A percentile compares a stretch with the other conserved stretches of the same genome.
Evolutionary conservation across 1,140 invertebrate genomes (phyloP).

Genomic region (Pogonomyrmex californicus): DNA sequence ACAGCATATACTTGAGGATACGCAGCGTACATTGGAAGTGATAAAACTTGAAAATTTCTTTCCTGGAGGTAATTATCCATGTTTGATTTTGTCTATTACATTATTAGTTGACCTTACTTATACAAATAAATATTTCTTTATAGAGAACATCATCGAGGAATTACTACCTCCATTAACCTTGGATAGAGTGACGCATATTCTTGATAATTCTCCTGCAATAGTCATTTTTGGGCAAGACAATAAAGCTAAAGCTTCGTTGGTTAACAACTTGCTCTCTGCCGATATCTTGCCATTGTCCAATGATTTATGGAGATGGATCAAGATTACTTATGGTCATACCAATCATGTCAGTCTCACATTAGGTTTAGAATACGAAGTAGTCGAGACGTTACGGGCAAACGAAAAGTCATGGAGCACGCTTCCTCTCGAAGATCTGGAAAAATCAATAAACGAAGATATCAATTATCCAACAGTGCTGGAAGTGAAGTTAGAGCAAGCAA

Average conservation of each 20-base stretch:
- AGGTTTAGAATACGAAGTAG: conserved; percentile 92
- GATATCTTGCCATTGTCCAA: conserved; percentile 89
- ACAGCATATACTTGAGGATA: conserved; percentile 89
- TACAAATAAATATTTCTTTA: conserved; percentile 64
- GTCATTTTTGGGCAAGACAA: conserved; percentile 91
- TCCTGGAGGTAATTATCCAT: conserved; percentile 87
- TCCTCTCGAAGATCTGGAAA: conserved; percentile 89
- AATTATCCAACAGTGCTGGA: conserved; percentile 91
- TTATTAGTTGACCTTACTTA: not conserved
- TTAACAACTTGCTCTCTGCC: conserved; percentile 91
- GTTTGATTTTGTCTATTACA: not conserved
- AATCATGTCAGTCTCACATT: conserved; percentile 91
- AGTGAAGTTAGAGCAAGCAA: conserved; percentile 90
- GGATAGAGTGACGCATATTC: conserved; percentile 86
- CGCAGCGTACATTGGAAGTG: conserved; percentile 89
- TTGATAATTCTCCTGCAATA: conserved; percentile 87
- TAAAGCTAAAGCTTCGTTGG: conserved; percentile 90
- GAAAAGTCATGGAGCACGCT: conserved; percentile 89
- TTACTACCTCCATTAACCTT: conserved; percentile 86
- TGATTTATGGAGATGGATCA: conserved; percentile 90
- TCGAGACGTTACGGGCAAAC: conserved; percentile 89
- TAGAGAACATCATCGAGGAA: conserved; percentile 86
- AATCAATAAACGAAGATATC: conserved; percentile 87
- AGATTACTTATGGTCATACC: conserved; percentile 90
- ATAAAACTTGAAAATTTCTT: conserved; percentile 89